A percentile compares a stretch with the other conserved stretches of the same genome.
phyloP scores from a whole-genome alignment of 2,113 vertebrate genomes.

The Psammodynastes pulverulentus region DNA sequence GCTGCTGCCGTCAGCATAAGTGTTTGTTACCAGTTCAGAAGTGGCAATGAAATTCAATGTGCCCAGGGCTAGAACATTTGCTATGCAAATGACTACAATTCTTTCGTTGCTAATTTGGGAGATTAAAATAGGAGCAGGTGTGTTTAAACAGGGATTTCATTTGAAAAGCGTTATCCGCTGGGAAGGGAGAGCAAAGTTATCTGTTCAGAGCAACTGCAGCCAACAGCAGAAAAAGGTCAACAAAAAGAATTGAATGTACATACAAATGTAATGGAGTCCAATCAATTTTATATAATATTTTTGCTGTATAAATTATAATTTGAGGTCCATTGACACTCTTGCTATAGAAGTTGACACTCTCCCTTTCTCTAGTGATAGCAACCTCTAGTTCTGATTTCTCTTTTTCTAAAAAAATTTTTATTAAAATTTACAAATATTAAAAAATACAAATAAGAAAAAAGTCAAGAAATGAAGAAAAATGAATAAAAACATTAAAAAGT shows the following conservation, averaged over 20 bases:
- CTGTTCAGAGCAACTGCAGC: background rate
- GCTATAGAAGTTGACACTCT: background rate
- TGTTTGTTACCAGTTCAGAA: slow-evolving; percentile 18
- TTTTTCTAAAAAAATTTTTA: background rate
- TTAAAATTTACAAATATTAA: background rate
- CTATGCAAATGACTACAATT: background rate
- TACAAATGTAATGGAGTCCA: background rate
- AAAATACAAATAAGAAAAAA: background rate
- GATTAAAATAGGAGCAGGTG: slow-evolving; percentile 11
- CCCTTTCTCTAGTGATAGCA: background rate
- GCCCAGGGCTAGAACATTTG: slow-evolving; percentile 1
- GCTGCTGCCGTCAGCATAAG: background rate
- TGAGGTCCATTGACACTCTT: background rate
- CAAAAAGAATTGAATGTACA: background rate
- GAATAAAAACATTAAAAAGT: background rate
- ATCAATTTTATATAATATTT: background rate
- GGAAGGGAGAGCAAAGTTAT: background rate
- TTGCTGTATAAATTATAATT: background rate
- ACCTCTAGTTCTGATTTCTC: background rate
- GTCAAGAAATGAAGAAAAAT: background rate
- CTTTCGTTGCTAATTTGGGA: slow-evolving; percentile 1
- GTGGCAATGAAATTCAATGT: slow-evolving; percentile 28
- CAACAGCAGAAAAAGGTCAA: background rate
- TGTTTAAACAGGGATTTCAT: slow-evolving; percentile 8
- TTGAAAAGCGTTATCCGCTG: background rate